Conservation (phyloP, 2,113 vertebrate genomes). For the Ahaetulla prasina region DNA sequence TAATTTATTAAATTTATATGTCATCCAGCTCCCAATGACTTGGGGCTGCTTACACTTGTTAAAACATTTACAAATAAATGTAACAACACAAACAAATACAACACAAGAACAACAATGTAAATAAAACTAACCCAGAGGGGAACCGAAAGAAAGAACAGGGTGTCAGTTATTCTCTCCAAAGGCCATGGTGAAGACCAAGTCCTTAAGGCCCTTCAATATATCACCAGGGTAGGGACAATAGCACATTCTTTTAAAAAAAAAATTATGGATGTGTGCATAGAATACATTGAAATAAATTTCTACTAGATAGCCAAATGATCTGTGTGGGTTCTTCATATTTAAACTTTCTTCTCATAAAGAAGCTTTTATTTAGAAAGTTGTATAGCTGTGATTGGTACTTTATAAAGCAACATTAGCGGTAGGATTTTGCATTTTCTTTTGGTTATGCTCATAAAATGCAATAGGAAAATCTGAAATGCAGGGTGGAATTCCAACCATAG, state of each 20-base stretch:
- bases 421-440: neutral
- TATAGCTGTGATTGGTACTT: neutral
- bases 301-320: neutral
- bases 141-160: neutral
- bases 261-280: constrained; percentile 5
- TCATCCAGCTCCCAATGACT: neutral
- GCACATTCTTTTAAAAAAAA: neutral
- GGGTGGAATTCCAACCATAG: neutral
- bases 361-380: neutral
- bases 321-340: neutral
- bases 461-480: constrained; percentile 33
- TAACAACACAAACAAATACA: neutral
- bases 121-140: neutral
- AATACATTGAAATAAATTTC: neutral
- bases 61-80: neutral
- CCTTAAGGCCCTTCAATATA: neutral
- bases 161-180: neutral
- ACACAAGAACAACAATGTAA: neutral
- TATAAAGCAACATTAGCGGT: neutral
- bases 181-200: neutral
- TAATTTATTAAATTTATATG: neutral
- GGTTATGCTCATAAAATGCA: constrained; percentile 41
- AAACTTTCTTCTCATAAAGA: neutral
- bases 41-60: neutral
- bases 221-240: neutral